These are phyloP conservation scores for Neosilurus mollespiculum DNA, from an alignment of 2,797 vertebrate species.

Conservation along the genomic window DNA sequence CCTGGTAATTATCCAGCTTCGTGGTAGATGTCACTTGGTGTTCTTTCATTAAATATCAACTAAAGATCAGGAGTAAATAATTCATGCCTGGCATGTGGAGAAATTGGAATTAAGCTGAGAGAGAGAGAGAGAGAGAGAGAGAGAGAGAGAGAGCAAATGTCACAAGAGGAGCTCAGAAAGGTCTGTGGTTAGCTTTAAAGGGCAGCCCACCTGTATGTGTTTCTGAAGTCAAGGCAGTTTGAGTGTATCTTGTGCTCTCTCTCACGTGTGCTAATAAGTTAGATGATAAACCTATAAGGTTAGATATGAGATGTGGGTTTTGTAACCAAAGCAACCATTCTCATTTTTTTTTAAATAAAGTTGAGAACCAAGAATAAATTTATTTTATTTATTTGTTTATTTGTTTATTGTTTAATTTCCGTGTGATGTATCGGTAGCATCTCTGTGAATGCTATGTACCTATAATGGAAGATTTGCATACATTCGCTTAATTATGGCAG, in stretches of 20 bases:
- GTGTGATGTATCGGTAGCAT: background rate
- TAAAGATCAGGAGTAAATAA: conserved; percentile 79
- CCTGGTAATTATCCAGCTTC: conserved; percentile 43
- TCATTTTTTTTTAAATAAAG: background rate
- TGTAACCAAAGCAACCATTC: background rate
- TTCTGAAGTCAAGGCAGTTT: background rate
- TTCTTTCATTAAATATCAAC: conserved; percentile 56
- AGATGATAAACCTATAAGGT: background rate
- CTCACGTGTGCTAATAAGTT: background rate
- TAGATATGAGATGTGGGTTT: background rate
- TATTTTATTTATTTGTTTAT: too few species aligned
- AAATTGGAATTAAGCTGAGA: conserved; percentile 54
- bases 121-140: conserved; percentile 13
- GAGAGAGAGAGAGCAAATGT: conserved; percentile 28
- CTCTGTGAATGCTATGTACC: background rate
- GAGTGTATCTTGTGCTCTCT: background rate
- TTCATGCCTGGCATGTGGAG: conserved; percentile 67
- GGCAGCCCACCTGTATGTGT: conserved; percentile 17
- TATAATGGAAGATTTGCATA: background rate
- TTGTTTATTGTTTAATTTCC: background rate
- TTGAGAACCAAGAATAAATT: background rate
- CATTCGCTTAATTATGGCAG: background rate
- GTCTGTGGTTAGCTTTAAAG: conserved; percentile 29
- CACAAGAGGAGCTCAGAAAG: conserved; percentile 25
- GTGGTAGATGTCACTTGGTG: conserved; percentile 40